Conservation (phyloP, 2,797 vertebrate genomes). For the Podargus strigoides region DNA sequence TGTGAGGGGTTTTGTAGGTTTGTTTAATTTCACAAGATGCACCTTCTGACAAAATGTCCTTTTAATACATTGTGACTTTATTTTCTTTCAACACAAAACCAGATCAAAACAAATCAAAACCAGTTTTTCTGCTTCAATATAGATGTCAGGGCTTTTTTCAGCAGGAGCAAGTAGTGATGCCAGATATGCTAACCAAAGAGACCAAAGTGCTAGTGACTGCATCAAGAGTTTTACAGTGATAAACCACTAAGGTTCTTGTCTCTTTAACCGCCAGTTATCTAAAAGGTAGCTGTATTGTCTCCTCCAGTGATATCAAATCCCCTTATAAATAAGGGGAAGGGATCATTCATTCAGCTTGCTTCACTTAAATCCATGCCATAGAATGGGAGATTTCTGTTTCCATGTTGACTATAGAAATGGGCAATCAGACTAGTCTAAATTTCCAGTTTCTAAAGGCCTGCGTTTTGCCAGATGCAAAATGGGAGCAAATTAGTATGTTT, state of each 20-base stretch:
- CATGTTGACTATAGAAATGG: not conserved
- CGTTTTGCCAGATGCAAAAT: not conserved
- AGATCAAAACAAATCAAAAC: not conserved
- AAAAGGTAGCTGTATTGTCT: not conserved
- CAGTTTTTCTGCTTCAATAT: not conserved
- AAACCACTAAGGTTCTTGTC: not conserved
- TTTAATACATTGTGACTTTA: not conserved
- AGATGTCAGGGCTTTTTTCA: not conserved
- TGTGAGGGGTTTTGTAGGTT: fast-evolving
- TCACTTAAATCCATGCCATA: not conserved
- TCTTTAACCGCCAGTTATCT: not conserved
- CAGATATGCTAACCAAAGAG: not conserved
- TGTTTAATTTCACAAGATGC: not conserved
- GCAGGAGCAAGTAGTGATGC: not conserved
- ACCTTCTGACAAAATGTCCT: not conserved
- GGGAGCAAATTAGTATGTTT: not conserved
- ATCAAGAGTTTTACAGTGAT: not conserved
- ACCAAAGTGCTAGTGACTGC: not conserved
- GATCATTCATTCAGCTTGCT: not conserved
- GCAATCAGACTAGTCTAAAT: not conserved
- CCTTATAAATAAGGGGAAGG: not conserved
- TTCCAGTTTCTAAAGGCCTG: not conserved
- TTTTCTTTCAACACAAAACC: not conserved
- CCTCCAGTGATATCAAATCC: not conserved
- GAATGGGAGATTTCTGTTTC: not conserved